Evolutionary conservation across 2,113 vertebrate genomes (phyloP), one percentile per base, ranked within the genome.

Genomic region (Dicaeum eximium): DNA sequence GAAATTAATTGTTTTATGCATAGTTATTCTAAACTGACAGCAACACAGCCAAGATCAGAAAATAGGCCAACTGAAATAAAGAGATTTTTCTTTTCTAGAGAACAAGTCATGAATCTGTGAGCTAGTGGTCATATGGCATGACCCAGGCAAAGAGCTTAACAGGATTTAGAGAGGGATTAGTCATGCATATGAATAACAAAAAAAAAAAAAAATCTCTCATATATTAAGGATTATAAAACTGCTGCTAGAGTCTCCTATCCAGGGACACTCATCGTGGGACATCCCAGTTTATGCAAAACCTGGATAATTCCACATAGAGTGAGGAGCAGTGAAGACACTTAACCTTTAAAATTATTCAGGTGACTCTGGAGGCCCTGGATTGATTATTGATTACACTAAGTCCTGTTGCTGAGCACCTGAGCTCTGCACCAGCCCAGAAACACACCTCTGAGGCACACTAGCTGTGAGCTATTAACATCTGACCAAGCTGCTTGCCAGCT

Each of bases 131-230:
- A 72, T 48, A 91, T 31, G 50, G 48, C 74, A 72, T 27, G 84
- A 91, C 57, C 89, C 58, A 71, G 48, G 66, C 54, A 92, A 95
- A 96, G 69, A 95, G 44, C 77, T 95, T 95, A 92, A 91, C 42
- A 69, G 80, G 91, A 82, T 95, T 93, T 84, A 87, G 35, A 93
- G 61, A 80, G 27, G 50, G 90, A 96, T 96, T 94, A 95, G 73
- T 91, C 61, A 88, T 79, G 62, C 66, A 54, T 87, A 90, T 58
- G 62, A 94, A 91, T 82, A 92, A 81, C 38, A 62, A 62, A 56
- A 90, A 92, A 67, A 38, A 72, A 45, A 78, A 53, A 35, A 24
- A 30, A 33, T 48, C 72, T 84, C 66, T 61, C 27, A 15, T 65
- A 48, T 69, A 93, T 78, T 71, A 79, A 65, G n/a, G 87, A 88